Conservation (phyloP, 35 echinoderm and acorn worm genomes). For the Apostichopus japonicus region DNA sequence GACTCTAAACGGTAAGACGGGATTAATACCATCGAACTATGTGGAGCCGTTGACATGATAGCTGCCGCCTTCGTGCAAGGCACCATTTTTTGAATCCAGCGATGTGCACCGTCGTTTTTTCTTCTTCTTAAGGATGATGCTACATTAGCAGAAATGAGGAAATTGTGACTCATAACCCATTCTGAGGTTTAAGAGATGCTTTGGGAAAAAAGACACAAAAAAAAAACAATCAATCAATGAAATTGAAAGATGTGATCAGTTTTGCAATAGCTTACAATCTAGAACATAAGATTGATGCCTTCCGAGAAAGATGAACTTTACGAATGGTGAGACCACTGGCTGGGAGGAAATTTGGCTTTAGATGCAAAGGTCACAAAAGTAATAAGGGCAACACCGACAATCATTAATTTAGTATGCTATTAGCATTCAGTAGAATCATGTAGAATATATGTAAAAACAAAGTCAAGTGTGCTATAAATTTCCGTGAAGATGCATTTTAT, state of each 20-base stretch:
- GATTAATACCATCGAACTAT: conserved; percentile 96
- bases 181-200: neutral
- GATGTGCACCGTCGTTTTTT: neutral
- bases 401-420: too few relatives aligned
- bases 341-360: too few relatives aligned
- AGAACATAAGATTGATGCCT: conserved; percentile 7
- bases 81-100: neutral
- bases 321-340: neutral
- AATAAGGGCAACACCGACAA: too few relatives aligned
- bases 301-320: neutral
- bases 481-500: too few relatives aligned
- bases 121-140: neutral
- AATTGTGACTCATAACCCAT: neutral
- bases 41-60: conserved; percentile 81
- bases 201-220: neutral
- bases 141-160: neutral
- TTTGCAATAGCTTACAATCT: neutral
- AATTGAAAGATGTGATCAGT: neutral
- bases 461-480: too few relatives aligned
- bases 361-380: too few relatives aligned
- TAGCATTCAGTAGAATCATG: too few relatives aligned
- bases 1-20: conserved; percentile 94
- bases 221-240: neutral
- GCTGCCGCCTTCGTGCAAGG: neutral
- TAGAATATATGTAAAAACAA: too few relatives aligned